Evolutionary conservation across 2,888 invertebrate genomes (phyloP).

Genomic region (Acanthococcus lagerstroemiae): DNA sequence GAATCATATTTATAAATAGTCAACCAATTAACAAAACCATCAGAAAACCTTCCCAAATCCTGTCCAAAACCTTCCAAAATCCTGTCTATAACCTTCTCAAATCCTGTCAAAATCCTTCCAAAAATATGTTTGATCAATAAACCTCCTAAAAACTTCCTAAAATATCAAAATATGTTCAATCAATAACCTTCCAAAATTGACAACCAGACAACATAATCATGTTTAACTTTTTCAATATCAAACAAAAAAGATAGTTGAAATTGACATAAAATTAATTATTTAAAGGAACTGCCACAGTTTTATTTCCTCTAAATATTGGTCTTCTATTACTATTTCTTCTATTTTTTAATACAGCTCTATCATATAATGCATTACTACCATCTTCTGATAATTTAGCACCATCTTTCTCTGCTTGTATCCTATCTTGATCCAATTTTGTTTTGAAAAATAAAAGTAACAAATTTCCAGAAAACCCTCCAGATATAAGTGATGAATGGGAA

Average conservation of each 20-base stretch:
- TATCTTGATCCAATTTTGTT: background rate
- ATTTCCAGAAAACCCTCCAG: no score
- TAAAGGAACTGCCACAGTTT: background rate
- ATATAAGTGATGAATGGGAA: no score
- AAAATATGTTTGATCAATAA: background rate
- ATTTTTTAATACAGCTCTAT: background rate
- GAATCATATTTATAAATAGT: no score
- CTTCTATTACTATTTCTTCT: background rate
- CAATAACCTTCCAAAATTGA: background rate
- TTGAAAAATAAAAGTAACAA: background rate
- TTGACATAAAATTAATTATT: no score
- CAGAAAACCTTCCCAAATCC: no score
- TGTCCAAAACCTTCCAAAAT: no score
- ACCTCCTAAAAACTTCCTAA: background rate
- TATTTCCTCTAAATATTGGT: background rate
- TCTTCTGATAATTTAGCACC: background rate
- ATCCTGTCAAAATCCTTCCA: no score
- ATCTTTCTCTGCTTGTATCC: background rate
- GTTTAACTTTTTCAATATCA: background rate
- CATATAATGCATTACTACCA: background rate
- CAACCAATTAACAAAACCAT: no score
- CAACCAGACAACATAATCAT: background rate
- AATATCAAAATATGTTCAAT: background rate
- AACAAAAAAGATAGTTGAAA: background rate
- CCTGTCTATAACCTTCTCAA: no score